A percentile compares a stretch with the other conserved stretches of the same genome.
Evolutionary conservation across 2,113 vertebrate species (phyloP).

Genomic region (Coturnix japonica): DNA sequence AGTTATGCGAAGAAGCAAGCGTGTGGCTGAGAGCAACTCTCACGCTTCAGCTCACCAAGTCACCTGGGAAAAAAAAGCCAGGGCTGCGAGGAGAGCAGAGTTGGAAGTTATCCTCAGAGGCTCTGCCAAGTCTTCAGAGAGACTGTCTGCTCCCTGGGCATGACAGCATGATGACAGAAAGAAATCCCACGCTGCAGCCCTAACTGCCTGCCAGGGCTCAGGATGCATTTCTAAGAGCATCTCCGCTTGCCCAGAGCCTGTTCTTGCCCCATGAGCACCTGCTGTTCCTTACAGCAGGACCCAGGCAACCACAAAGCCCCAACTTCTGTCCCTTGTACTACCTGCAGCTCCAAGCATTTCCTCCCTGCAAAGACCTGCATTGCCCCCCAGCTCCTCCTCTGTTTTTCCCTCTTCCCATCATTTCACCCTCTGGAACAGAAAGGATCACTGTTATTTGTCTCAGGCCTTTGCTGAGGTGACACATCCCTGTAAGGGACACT

Average conservation of each 20-base stretch:
- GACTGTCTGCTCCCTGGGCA: not conserved
- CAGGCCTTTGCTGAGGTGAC: not conserved
- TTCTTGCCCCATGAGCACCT: accelerated
- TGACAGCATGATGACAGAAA: not conserved
- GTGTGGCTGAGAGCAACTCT: not conserved
- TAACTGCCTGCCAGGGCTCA: not conserved
- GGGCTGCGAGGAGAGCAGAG: not conserved
- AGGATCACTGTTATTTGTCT: not conserved
- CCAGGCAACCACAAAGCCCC: not conserved
- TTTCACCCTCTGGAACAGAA: not conserved
- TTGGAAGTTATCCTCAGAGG: conserved; percentile 10
- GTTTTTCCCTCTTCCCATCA: not conserved
- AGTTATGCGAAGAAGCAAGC: accelerated
- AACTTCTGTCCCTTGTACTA: not conserved
- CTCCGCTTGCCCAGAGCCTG: not conserved
- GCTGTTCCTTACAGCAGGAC: not conserved
- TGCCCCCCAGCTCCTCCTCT: too few relatives aligned
- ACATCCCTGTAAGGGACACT: conserved; percentile 32
- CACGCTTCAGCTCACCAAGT: not conserved
- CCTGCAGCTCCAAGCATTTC: not conserved
- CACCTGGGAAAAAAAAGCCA: conserved; percentile 37
- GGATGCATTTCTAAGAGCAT: not conserved
- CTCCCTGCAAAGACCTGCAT: not conserved
- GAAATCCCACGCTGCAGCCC: not conserved
- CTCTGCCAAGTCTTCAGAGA: conserved; percentile 19